These are phyloP conservation scores for Euplagia quadripunctaria DNA, from an alignment of 2,888 invertebrate species.

Conservation along the genomic window DNA sequence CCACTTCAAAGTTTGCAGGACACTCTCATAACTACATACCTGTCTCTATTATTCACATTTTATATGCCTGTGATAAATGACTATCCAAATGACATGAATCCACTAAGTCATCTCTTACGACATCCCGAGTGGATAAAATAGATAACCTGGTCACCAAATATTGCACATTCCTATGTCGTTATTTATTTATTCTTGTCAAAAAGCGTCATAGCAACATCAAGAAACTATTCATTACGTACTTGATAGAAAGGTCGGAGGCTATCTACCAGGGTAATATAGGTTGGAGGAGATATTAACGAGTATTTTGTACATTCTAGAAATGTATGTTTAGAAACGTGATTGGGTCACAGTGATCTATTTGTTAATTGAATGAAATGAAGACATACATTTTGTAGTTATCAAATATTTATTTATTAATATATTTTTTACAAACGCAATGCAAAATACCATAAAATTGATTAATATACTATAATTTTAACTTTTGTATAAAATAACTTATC, in stretches of 20 bases:
- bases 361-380: background rate
- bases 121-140: background rate
- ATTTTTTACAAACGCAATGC: background rate
- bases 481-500: background rate
- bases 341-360: conserved; percentile 20
- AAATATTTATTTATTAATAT: no score
- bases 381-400: no score
- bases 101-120: background rate
- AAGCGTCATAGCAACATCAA: conserved; percentile 38
- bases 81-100: no score
- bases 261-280: conserved; percentile 64
- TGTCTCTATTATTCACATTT: no score
- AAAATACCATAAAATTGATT: no score
- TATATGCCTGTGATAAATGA: conserved; percentile 1
- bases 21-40: no score
- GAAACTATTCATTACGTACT: conserved; percentile 41
- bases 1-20: no score
- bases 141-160: conserved; percentile 1
- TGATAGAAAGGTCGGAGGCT: conserved; percentile 62
- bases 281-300: conserved; percentile 40
- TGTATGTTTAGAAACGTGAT: conserved; percentile 44
- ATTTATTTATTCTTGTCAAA: conserved; percentile 20
- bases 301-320: conserved; percentile 58
- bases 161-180: background rate
- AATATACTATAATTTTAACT: background rate